These are phyloP conservation scores for Caenorhabditis sp. DNA, from an alignment of 2,888 invertebrate genomes.

Conservation along the genomic window DNA sequence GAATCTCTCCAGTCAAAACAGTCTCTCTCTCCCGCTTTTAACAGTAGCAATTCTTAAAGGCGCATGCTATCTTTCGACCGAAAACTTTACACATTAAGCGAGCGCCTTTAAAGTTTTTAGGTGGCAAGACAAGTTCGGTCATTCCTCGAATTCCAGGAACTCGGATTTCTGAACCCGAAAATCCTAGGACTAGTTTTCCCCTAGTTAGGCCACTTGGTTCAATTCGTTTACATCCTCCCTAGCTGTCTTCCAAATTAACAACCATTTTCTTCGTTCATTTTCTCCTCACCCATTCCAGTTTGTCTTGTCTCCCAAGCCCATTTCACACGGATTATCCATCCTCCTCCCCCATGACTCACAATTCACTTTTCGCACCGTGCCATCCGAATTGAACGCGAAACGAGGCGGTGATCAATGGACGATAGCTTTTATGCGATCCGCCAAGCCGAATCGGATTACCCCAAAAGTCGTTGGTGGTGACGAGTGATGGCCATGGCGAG, in stretches of 20 bases:
- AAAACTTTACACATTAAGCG: too few relatives aligned
- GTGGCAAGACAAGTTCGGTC: too few relatives aligned
- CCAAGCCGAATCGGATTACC: slow-evolving; percentile 94
- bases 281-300: not conserved
- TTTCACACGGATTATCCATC: slow-evolving; percentile 20
- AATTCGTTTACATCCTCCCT: not conserved
- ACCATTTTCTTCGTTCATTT: not conserved
- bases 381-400: slow-evolving; percentile 92
- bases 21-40: too few relatives aligned
- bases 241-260: slow-evolving; percentile 13
- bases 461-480: slow-evolving; percentile 97
- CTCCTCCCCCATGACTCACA: slow-evolving; percentile 47
- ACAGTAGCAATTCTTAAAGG: too few relatives aligned
- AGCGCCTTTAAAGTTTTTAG: too few relatives aligned
- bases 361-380: slow-evolving; percentile 83
- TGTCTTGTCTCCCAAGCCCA: slow-evolving; percentile 2
- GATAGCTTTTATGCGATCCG: slow-evolving; percentile 97
- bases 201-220: too few relatives aligned
- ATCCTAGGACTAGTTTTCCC: not conserved
- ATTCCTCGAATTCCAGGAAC: too few relatives aligned
- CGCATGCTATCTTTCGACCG: too few relatives aligned
- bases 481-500: slow-evolving; percentile 88
- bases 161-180: not conserved
- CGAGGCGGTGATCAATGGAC: slow-evolving; percentile 93
- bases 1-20: too few relatives aligned